phyloP scores from a whole-genome alignment of 2,888 invertebrate genomes.

The Polydrusus pterygomalis region DNA sequence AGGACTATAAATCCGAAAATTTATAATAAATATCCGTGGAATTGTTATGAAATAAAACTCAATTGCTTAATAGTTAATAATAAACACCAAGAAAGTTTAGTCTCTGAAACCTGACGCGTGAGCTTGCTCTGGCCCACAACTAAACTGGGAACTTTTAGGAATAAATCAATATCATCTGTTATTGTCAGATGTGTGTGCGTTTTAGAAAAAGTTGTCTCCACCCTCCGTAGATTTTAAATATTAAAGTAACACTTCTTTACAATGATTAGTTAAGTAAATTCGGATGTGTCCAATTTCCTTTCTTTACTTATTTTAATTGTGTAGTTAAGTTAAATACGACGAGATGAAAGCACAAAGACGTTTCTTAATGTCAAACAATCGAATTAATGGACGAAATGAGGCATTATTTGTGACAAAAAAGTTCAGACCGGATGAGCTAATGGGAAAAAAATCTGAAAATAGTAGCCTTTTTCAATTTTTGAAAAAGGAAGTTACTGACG shows the following conservation, averaged over 20 bases:
- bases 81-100: no score
- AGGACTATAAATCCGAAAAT: no score
- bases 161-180: no score
- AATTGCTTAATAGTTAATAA: no score
- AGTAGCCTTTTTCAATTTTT: neutral
- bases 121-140: no score
- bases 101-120: no score
- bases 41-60: no score
- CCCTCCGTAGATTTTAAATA: neutral
- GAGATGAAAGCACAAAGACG: constrained; percentile 50
- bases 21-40: no score
- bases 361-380: constrained; percentile 47
- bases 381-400: constrained; percentile 46
- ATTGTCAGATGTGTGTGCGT: no score
- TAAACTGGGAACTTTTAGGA: no score
- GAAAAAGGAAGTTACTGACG: neutral
- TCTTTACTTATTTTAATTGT: constrained; percentile 46
- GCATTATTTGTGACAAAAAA: constrained; percentile 38
- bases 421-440: constrained; percentile 14
- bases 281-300: constrained; percentile 44
- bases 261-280: neutral
- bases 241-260: neutral
- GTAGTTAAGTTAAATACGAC: constrained; percentile 43
- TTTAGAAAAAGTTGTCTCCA: no score
- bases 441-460: constrained; percentile 12